Evolutionary conservation across 2,888 invertebrate genomes (phyloP), one percentile per base, ranked within the genome.

Genomic region (Tortricodes alternella): DNA sequence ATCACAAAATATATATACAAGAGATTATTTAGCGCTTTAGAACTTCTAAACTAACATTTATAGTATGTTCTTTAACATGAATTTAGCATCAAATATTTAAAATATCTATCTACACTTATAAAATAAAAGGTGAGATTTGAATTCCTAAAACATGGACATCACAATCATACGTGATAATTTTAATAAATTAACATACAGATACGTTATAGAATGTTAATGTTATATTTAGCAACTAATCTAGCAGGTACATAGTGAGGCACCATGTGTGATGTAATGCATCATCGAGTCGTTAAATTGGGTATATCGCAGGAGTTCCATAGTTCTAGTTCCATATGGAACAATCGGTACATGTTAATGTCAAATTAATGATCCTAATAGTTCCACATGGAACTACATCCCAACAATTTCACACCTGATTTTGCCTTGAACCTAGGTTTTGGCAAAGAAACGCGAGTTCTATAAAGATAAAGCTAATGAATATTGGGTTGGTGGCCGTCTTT

Each of bases 241-340:
- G 62, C 85, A 85, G 86, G 85, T 85, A 86, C 85, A 71, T 80
- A 70, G 80, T 80, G 82, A 80, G 83, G 81, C 85, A 84, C 85
- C 83, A 59, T 74, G n/a, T n/a, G n/a, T n/a, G n/a, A n/a, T n/a
- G 76, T 81, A 78, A 81, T 78, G 75, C 74, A 16, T 44, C 7
- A 32, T 46, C 34, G 34, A 46, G 43, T 9, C 16, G 9, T 34
- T 23, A 13, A 15, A 46, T n/a, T 9, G 27, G 27, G 8, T n/a
- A 11, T 35, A 35, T 3, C 27, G n/a, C 27, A n/a, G n/a, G 3
- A n/a, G n/a, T n/a, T n/a, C n/a, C n/a, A n/a, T n/a, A n/a, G n/a
- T n/a, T n/a, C n/a, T n/a, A n/a, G n/a, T n/a, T n/a, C n/a, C n/a
- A n/a, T n/a, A n/a, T n/a, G n/a, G n/a, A n/a, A n/a, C n/a, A n/a